These are phyloP conservation scores for Ptychoptera albimana DNA, from an alignment of 2,888 invertebrate species.

Conservation along the genomic window DNA sequence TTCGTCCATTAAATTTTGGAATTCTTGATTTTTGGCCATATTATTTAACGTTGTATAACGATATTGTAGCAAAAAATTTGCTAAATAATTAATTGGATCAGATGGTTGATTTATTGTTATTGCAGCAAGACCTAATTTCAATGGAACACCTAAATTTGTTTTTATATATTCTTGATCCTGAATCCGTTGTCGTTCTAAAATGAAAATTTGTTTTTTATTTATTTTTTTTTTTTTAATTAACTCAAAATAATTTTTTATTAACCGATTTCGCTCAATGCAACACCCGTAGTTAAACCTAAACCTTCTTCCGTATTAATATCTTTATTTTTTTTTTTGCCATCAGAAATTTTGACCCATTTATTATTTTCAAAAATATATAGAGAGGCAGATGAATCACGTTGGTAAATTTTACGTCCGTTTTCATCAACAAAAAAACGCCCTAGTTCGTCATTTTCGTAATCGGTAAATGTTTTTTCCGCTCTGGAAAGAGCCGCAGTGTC, in stretches of 20 bases:
- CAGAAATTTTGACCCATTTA: background rate
- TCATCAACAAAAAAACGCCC: constrained; percentile 2
- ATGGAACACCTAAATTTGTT: constrained; percentile 5
- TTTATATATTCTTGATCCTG: constrained; percentile 8
- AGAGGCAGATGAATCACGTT: constrained; percentile 1
- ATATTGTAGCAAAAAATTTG: constrained; percentile 11
- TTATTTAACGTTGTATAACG: constrained; percentile 9
- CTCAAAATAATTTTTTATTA: background rate
- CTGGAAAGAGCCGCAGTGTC: background rate
- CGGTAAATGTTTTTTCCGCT: background rate
- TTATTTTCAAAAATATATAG: background rate
- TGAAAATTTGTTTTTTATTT: too few relatives aligned
- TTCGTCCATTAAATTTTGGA: constrained; percentile 8
- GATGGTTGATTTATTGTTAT: constrained; percentile 9
- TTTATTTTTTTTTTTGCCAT: too few relatives aligned
- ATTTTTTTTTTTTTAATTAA: too few relatives aligned
- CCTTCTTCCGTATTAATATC: too few relatives aligned
- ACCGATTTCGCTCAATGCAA: background rate
- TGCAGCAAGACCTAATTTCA: constrained; percentile 10
- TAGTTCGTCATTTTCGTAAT: background rate
- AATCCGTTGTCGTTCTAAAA: background rate
- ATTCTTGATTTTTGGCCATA: constrained; percentile 6
- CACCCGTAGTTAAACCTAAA: background rate
- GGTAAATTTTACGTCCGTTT: background rate
- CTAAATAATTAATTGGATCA: constrained; percentile 12